phyloP scores from a whole-genome alignment of 2,113 vertebrate species.

The Syngnathus scovelli region DNA sequence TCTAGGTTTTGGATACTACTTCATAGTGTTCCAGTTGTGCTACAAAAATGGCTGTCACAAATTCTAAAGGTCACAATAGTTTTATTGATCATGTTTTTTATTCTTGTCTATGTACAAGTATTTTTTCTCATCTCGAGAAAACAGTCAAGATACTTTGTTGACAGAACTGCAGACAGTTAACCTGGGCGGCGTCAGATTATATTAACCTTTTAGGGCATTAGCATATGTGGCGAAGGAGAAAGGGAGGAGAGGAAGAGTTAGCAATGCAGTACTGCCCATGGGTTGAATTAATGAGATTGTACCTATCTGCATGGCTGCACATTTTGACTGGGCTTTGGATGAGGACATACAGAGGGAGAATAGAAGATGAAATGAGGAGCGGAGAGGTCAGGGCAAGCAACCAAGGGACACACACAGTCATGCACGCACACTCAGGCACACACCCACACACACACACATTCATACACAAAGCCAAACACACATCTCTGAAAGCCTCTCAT shows the following conservation, averaged over 20 bases:
- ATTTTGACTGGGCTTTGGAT: slow-evolving; percentile 60
- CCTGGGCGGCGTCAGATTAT: slow-evolving; percentile 53
- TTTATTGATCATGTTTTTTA: background rate
- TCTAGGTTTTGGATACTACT: background rate
- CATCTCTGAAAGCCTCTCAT: slow-evolving; percentile 46
- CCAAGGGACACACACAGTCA: slow-evolving; percentile 5
- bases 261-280: slow-evolving; percentile 50
- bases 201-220: slow-evolving; percentile 71
- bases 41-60: background rate
- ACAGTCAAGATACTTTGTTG: slow-evolving; percentile 22
- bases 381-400: slow-evolving; percentile 45
- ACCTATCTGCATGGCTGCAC: slow-evolving; percentile 71
- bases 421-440: slow-evolving; percentile 1
- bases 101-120: background rate
- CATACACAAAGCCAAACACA: slow-evolving; percentile 28
- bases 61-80: background rate
- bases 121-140: slow-evolving; percentile 10
- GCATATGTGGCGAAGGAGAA: slow-evolving; percentile 38
- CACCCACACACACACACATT: background rate
- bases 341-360: slow-evolving; percentile 25
- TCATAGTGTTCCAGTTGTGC: background rate
- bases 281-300: slow-evolving; percentile 69
- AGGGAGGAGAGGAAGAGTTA: slow-evolving; percentile 14
- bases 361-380: slow-evolving; percentile 18
- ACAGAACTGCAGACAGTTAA: slow-evolving; percentile 54